These are phyloP conservation scores for Mobula hypostoma DNA, from an alignment of 2,113 vertebrate species.

Conservation along the genomic window DNA sequence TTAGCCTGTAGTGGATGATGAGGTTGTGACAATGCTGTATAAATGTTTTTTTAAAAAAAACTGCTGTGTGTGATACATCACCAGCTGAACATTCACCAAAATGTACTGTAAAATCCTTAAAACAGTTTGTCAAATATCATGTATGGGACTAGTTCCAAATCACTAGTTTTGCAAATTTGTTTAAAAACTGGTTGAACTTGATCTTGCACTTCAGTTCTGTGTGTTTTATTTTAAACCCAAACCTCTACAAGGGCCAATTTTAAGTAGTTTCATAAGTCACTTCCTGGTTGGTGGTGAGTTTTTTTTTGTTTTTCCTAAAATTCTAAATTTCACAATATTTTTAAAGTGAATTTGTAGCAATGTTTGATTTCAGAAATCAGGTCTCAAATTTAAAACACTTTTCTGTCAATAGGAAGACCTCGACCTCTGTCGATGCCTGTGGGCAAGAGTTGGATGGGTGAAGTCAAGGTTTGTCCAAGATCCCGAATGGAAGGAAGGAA, in stretches of 20 bases:
- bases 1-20: background rate
- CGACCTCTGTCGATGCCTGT: conserved; percentile 92
- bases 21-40: background rate
- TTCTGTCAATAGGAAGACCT: conserved; percentile 67
- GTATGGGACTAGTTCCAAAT: background rate
- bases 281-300: background rate
- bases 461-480: conserved; percentile 61
- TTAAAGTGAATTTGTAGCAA: background rate
- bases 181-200: background rate
- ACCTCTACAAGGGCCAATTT: background rate
- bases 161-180: background rate
- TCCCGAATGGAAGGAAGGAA: conserved; percentile 65
- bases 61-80: background rate
- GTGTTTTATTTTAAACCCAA: background rate
- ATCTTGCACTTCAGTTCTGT: background rate
- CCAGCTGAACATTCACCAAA: background rate
- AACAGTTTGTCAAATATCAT: background rate
- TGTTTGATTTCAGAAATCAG: background rate
- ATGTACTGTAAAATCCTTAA: background rate
- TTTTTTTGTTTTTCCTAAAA: background rate
- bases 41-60: no score
- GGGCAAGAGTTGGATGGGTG: conserved; percentile 66
- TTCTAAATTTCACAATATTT: background rate
- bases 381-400: background rate
- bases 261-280: background rate